Evolutionary conservation across 2,797 vertebrate species (phyloP), one percentile per base, ranked within the genome.

Genomic region (Bufotes viridis): DNA sequence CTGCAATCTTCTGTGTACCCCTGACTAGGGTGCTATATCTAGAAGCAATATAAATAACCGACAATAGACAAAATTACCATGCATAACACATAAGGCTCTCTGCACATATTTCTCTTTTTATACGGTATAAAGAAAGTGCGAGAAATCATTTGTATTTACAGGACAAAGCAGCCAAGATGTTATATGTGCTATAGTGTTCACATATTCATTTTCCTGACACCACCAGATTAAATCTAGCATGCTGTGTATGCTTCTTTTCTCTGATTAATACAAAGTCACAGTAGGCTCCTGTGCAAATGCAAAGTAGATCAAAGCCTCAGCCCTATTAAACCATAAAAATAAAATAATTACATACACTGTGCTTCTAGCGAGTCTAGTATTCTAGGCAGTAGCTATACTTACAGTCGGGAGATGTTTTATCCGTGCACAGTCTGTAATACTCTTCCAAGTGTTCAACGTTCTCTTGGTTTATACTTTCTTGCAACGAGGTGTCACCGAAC

Each of bases 401-500:
- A 99, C 98, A 97, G 94, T 98, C 96, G 93, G 95, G 91, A 90
- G 97, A 95, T 95, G 98, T 94, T 93, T 96, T 97, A 94, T 98
- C 98, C 7, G 94, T 97, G 94, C 99, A 95, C 87, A 95, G 94
- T 90, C 96, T 97, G 93, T 96, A 99, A 96, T 99, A 99, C 85
- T 96, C 95, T 92, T 98, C 96, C 87, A 99, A 94, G 90, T 96
- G 95, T 93, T 99, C 97, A 90, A 98, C 96, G 93, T 98, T 99
- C 93, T 96, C 98, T 93, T 98, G 98, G 94, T 99, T 99, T 95
- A 99, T 98, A 92, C 95, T 96, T 93, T 99, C 98, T 93, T 99
- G 98, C 91, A 99, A 96, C 84, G 97, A 98, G 81, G 98, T 98
- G 93, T 99, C 98, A 86, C 98, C 98, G 93, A 99, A 99, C 93